Evolutionary conservation across 2,113 vertebrate genomes (phyloP).

Genomic region (Podiceps cristatus): DNA sequence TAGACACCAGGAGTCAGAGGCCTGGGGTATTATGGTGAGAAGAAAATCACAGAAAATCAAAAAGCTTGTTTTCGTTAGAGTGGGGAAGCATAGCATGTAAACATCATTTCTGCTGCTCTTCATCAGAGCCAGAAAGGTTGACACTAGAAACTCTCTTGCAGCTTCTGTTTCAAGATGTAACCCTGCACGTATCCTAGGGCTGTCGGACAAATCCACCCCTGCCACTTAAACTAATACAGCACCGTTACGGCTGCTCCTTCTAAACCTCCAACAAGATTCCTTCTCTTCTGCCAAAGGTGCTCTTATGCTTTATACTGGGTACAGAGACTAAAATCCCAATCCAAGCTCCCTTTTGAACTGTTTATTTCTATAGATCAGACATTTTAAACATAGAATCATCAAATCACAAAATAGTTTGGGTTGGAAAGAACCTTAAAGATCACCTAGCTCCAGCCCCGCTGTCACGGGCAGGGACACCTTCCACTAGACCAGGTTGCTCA

Average conservation of each 20-base stretch:
- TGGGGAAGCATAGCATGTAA: not conserved
- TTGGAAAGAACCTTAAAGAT: no score
- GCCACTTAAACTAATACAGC: not conserved
- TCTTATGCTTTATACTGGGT: not conserved
- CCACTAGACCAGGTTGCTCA: no score
- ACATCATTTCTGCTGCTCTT: not conserved
- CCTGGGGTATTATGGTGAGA: not conserved
- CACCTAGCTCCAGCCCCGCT: no score
- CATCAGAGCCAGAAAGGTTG: not conserved
- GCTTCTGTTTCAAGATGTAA: not conserved
- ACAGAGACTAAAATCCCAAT: not conserved
- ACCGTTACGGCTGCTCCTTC: not conserved
- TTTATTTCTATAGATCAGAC: not conserved
- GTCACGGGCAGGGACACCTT: no score
- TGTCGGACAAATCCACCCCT: not conserved
- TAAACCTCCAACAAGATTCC: not conserved
- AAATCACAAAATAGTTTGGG: no score
- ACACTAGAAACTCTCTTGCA: not conserved
- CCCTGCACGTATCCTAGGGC: not conserved
- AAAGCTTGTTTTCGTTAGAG: not conserved
- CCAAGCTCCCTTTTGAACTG: not conserved
- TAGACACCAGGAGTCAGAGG: not conserved
- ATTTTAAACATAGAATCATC: not conserved
- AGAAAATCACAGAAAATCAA: not conserved
- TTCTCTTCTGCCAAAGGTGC: not conserved